phyloP scores from a whole-genome alignment of 2,797 vertebrate species.

The Remorina albescens region DNA sequence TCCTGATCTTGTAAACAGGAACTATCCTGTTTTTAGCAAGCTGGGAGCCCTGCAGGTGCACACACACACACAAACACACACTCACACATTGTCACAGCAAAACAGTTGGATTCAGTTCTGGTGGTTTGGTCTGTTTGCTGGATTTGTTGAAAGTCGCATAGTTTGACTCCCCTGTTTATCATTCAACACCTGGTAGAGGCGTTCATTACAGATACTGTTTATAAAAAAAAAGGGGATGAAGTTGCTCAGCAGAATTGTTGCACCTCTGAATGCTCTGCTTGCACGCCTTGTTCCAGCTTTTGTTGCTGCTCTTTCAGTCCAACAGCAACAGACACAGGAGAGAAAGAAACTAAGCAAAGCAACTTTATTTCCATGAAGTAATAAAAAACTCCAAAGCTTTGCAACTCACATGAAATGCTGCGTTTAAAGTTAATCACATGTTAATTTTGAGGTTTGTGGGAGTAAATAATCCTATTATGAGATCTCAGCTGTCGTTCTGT shows the following conservation, averaged over 20 bases:
- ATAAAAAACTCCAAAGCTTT: neutral
- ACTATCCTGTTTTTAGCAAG: constrained; percentile 60
- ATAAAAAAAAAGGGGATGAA: constrained; percentile 1
- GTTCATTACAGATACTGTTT: constrained; percentile 38
- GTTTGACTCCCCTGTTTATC: constrained; percentile 43
- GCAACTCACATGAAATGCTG: neutral
- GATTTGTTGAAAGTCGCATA: constrained; percentile 32
- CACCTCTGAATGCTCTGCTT: constrained; percentile 2
- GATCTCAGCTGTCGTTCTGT: constrained; percentile 54
- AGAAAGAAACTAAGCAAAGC: neutral
- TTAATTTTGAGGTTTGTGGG: constrained; percentile 29
- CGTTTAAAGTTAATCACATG: constrained; percentile 33
- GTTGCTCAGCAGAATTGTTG: constrained; percentile 10
- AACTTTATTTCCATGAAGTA: neutral
- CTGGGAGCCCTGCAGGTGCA: constrained; percentile 59
- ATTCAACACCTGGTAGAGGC: constrained; percentile 22
- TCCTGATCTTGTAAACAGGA: constrained; percentile 74
- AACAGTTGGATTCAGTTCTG: constrained; percentile 39
- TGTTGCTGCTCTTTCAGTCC: constrained; percentile 7
- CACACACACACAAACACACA: constrained; percentile 25
- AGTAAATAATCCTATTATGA: constrained; percentile 62
- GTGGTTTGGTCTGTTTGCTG: constrained; percentile 30
- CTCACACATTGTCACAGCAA: constrained; percentile 11
- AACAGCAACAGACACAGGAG: constrained; percentile 2
- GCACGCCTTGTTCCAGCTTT: neutral